Evolutionary conservation across 1,140 invertebrate species (phyloP).

Genomic region (Lasioglossum albipes): DNA sequence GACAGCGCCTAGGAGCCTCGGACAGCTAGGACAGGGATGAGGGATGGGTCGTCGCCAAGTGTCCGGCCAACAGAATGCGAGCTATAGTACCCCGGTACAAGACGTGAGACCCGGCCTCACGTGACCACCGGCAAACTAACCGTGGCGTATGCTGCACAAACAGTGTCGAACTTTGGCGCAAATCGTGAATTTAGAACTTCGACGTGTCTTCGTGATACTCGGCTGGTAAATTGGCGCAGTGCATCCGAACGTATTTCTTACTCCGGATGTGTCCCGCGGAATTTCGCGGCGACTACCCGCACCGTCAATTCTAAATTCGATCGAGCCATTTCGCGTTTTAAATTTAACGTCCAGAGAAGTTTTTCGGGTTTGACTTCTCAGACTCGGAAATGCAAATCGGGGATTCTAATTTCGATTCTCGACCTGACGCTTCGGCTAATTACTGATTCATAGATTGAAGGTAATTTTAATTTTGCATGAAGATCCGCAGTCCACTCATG

Average conservation of each 20-base stretch:
- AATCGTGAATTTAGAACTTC: slow-evolving; percentile 73
- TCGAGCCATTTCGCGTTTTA: too few species aligned
- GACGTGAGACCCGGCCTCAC: slow-evolving; percentile 69
- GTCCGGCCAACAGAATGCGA: slow-evolving; percentile 74
- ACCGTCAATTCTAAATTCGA: neutral
- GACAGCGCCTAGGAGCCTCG: slow-evolving; percentile 68
- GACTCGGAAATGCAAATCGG: too few species aligned
- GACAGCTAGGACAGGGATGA: slow-evolving; percentile 73
- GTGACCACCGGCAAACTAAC: slow-evolving; percentile 72
- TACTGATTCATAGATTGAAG: too few species aligned
- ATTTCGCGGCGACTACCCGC: neutral
- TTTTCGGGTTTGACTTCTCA: too few species aligned
- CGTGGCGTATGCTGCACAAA: slow-evolving; percentile 67
- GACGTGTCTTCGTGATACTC: slow-evolving; percentile 66
- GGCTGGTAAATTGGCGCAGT: slow-evolving; percentile 59
- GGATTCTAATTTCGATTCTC: too few species aligned
- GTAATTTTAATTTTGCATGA: too few species aligned
- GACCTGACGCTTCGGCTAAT: too few species aligned
- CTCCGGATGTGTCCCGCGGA: slow-evolving; percentile 14
- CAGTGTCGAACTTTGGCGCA: slow-evolving; percentile 69
- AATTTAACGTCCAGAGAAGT: too few species aligned
- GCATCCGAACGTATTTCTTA: slow-evolving; percentile 60
- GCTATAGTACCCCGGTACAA: slow-evolving; percentile 65
- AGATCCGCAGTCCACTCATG: too few species aligned
- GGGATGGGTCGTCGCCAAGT: slow-evolving; percentile 78